Base-by-base conservation (phyloP, 1,140 invertebrate species). In the Trichonephila clavata region DNA sequence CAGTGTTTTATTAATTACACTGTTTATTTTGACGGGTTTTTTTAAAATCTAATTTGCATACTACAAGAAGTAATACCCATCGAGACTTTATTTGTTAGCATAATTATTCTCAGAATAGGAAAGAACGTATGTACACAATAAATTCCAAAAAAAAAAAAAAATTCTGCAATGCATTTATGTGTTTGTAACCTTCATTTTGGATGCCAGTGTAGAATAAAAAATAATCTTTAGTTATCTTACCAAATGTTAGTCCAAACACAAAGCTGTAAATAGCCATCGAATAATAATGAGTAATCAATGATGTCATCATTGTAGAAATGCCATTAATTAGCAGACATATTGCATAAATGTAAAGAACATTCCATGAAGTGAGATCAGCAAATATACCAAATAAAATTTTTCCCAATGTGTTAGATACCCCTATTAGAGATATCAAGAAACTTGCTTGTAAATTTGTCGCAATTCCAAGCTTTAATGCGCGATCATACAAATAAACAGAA, bases 351-450 rank as follows among this genome's bases (percentile, higher is more conserved):
- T 21, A 14, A 24, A 59, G 83, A 10, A 50, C 57, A 6, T 21
- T 96, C 95, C 24, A 94, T 91, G 63, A 81, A 93, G 86, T 63
- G 63, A 21, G 39, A 94, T 65, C 90, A 0, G 63, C 68, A 43
- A 8, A 94, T 18, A 87, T 50, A 39, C 86, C 59, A 10, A 87
- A 65, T 32, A 43, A 16, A 14, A 87, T 18, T 61, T 98, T 97
- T 89, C 98, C 98, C 81, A 98, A 95, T 0, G 98, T 98, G 95
- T 99, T 99, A 0, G 98, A 97, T 50, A 99, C 97, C 24, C 98
- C 99, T 94, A 99, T 98, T 7, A 97, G 96, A 1, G 98, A 97
- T 21, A 99, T 96, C n/a, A 99, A 95, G 94, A 97, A 97, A 14
- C 97, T 97, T 0, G 97, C 97, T 4, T 96, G 95, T 0, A 96